Evolutionary conservation across 2,888 invertebrate genomes (phyloP).

Genomic region (Tromatobia lineatoria): DNA sequence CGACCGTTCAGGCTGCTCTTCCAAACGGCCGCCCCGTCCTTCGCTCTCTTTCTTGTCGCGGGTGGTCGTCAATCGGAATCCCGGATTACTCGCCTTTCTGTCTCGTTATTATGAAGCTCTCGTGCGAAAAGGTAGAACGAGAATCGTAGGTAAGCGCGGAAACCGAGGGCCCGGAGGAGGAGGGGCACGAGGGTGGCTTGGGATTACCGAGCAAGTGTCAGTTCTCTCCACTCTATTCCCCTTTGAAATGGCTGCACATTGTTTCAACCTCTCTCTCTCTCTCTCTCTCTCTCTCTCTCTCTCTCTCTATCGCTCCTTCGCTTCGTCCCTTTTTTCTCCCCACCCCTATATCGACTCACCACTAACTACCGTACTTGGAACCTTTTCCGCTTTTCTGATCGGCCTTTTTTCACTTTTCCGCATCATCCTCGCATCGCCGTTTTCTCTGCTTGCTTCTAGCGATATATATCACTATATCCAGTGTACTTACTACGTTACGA

Average conservation of each 20-base stretch:
- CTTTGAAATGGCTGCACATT: conserved; percentile 79
- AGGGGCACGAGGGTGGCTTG: conserved; percentile 59
- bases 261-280: conserved; percentile 66
- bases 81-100: neutral
- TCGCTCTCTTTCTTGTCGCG: conserved; percentile 12
- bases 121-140: conserved; percentile 61
- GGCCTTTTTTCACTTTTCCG: neutral
- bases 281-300: no score
- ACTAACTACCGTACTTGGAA: neutral
- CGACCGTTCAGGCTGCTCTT: conserved; percentile 4
- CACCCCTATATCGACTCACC: neutral
- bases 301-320: conserved; percentile 11
- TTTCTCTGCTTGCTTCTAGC: neutral
- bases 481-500: conserved; percentile 9
- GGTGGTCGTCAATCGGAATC: conserved; percentile 21
- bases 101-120: conserved; percentile 35
- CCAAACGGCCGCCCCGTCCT: neutral
- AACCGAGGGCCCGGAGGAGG: conserved; percentile 2
- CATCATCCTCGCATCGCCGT: neutral
- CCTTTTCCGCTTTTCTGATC: neutral
- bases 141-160: conserved; percentile 60
- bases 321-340: conserved; percentile 6
- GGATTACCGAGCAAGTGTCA: conserved; percentile 77
- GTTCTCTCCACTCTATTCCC: conserved; percentile 72
- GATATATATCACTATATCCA: conserved; percentile 7